phyloP scores from a whole-genome alignment of 2,888 invertebrate species.

The Lochmaea crataegi region DNA sequence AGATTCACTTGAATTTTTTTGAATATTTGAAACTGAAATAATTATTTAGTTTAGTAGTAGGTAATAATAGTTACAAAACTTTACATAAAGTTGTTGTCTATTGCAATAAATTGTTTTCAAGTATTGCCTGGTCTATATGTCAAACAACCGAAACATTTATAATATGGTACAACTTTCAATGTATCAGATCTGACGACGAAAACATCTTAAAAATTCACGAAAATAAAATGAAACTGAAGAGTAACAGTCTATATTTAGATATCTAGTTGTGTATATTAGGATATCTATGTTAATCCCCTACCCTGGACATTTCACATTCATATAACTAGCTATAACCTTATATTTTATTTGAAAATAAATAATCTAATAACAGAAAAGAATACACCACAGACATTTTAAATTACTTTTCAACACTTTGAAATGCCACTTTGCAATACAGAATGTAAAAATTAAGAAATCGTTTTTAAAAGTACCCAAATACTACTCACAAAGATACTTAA shows the following conservation, averaged over 20 bases:
- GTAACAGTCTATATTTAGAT: constrained; percentile 45
- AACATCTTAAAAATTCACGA: constrained; percentile 45
- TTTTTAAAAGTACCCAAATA: constrained; percentile 4
- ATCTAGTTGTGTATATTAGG: constrained; percentile 49
- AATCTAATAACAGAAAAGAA: constrained; percentile 51
- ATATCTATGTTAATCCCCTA: constrained; percentile 57
- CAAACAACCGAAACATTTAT: constrained; percentile 17
- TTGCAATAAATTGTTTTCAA: constrained; percentile 1
- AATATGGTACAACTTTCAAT: constrained; percentile 7
- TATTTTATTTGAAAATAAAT: constrained; percentile 56
- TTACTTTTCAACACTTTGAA: constrained; percentile 47
- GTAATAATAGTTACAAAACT: too few relatives aligned
- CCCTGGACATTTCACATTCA: constrained; percentile 61
- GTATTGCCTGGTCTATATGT: background rate
- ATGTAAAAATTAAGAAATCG: constrained; percentile 40
- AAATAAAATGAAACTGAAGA: constrained; percentile 44
- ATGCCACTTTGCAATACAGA: constrained; percentile 39
- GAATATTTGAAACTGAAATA: too few relatives aligned
- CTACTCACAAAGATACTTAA: constrained; percentile 9
- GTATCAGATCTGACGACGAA: constrained; percentile 42
- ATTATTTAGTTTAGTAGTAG: too few relatives aligned
- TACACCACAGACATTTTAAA: constrained; percentile 52
- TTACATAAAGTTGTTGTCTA: background rate
- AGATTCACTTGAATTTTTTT: background rate
- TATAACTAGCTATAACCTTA: constrained; percentile 56